Evolutionary conservation across 2,113 vertebrate species (phyloP), one percentile per base, ranked within the genome.

Genomic region (Hymenochirus boettgeri): DNA sequence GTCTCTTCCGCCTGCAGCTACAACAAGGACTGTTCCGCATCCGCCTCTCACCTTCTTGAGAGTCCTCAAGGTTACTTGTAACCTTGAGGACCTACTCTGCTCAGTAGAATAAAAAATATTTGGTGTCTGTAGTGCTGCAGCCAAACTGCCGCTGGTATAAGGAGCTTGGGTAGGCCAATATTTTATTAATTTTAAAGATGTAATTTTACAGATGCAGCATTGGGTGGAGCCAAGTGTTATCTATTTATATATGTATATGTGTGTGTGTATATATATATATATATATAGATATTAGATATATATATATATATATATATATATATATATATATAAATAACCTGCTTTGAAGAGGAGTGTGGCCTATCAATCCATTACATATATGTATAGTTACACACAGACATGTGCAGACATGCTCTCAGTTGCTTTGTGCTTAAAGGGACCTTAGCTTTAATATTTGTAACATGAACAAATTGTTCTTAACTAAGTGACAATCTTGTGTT

Each of bases 1-100:
- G 94, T 27, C 93, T 99, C 52, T 99, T 99, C 72, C 91, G 92
- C 2, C 91, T 99, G 59, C 95, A 98, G 83, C 86, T 96, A 19
- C 89, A 90, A 27, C 96, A 99, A 77, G 96, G 96, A 2, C 64
- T 97, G 39, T 98, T 99, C 80, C 88, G 89, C 27, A 92, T 97
- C 69, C 76, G 93, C 0, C 79, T 96, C 0, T 86, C 85, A 23
- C 88, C 88, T 0, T 88, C 84, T 1, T 85, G 87, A 86, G 0
- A 70, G 6, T 0, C 0, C 0, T 1, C 50, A 35, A 35, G 62
- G 3, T 35, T 37, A 74, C 39, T 70, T 71, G 74, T 69, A 24
- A 66, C 73, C 74, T 65, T 29, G 59, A 33, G 25, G 63, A 69
- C 59, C 75, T 75, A 15, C 73, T 64, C 59, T 72, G 37, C 74